These are phyloP conservation scores for Zygaena filipendulae DNA, from an alignment of 2,888 invertebrate genomes.

Conservation along the genomic window DNA sequence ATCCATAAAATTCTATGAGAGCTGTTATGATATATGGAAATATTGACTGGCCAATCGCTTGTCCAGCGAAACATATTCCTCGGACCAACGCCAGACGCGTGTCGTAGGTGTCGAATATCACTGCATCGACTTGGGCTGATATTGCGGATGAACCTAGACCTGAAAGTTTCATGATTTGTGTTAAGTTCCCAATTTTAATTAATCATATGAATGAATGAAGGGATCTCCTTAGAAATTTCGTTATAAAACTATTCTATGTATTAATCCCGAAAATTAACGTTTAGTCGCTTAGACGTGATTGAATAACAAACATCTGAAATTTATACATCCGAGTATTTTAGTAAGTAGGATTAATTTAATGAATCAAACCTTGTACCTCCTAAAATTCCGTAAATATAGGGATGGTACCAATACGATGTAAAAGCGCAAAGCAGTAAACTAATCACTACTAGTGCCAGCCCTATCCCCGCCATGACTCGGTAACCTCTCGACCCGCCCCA, in stretches of 20 bases:
- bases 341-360: too few species aligned
- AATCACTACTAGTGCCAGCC: constrained; percentile 33
- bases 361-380: too few species aligned
- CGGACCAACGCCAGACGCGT: constrained; percentile 40
- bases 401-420: constrained; percentile 33
- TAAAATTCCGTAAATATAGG: constrained; percentile 41
- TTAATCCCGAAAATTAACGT: too few species aligned
- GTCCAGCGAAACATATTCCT: constrained; percentile 47
- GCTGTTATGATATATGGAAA: constrained; percentile 54
- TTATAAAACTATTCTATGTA: too few species aligned
- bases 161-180: constrained; percentile 24
- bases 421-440: constrained; percentile 40
- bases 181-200: too few species aligned
- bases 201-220: too few species aligned
- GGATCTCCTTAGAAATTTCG: too few species aligned
- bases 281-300: too few species aligned
- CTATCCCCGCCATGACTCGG: constrained; percentile 43
- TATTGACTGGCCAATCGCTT: constrained; percentile 51
- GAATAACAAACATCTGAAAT: too few species aligned
- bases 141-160: constrained; percentile 56
- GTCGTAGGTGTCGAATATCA: constrained; percentile 58
- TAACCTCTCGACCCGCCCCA: constrained; percentile 51
- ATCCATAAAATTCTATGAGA: constrained; percentile 45
- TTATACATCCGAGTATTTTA: too few species aligned
- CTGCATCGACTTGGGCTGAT: constrained; percentile 57